phyloP scores from a whole-genome alignment of 2,113 vertebrate genomes.

The Murina feae region DNA sequence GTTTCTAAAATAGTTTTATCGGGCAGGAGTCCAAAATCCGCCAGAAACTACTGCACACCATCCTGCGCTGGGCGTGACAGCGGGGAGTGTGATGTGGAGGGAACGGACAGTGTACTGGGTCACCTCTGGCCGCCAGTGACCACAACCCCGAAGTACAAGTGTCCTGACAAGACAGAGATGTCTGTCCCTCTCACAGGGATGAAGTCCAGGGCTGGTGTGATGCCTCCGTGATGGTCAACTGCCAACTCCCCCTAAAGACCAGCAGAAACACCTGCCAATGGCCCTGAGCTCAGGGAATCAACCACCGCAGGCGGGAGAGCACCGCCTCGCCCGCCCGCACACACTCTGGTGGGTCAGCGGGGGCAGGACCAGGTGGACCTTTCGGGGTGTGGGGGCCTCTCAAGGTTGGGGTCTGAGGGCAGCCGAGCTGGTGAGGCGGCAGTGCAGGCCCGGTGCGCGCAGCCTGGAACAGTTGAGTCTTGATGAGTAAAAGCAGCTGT shows the following conservation, averaged over 20 bases:
- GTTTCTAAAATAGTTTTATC: not conserved
- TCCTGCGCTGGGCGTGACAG: accelerated
- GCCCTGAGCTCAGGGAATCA: accelerated
- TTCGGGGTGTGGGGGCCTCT: not conserved
- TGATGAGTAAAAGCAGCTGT: not conserved
- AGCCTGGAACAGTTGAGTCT: not conserved
- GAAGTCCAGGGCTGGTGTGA: too few species aligned
- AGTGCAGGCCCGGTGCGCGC: not conserved
- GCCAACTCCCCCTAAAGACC: not conserved
- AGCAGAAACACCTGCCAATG: too few species aligned
- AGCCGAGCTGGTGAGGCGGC: too few species aligned
- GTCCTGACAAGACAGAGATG: not conserved
- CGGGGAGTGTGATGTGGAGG: accelerated
- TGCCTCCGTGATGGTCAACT: not conserved
- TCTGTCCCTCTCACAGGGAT: not conserved
- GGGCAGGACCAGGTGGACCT: not conserved
- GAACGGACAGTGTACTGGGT: accelerated
- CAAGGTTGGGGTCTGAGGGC: not conserved
- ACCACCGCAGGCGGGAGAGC: not conserved
- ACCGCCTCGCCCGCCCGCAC: accelerated
- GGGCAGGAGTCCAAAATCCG: not conserved
- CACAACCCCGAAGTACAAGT: not conserved
- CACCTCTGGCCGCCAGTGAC: not conserved
- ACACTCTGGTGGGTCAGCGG: too few species aligned
- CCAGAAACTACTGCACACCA: not conserved